Base-by-base conservation (phyloP, 2,888 invertebrate species). In the Serrognathus titanus region DNA sequence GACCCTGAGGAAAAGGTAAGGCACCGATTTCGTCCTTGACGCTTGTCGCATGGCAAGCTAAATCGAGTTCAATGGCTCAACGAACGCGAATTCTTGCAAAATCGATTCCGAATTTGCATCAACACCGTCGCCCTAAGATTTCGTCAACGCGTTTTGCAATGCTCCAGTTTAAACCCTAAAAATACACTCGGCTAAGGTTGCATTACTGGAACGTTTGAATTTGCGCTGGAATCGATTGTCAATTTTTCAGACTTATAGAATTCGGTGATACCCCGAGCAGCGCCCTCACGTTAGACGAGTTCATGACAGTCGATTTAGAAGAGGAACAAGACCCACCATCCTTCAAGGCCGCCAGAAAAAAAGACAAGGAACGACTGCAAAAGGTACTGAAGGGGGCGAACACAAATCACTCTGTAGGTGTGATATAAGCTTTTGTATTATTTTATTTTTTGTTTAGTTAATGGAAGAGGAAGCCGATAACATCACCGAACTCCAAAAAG, bases 181-280 rank as follows among this genome's bases (percentile, higher is more conserved):
- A 52, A 43, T 43, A 37, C 43, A 41, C 41, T 24, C 20, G 41
- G 24, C 24, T 31, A 31, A 31, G 24, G 24, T 31, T 31, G 24
- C 24, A 31, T 31, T 51, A 41, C 6, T 48, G 24, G 50, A 36
- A 48, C 35, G 37, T 10, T 37, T 10, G 35, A 39, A 37, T n/a
- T 31, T 24, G 24, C 24, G 6, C 16, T 16, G 2, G 16, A 24
- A 24, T 24, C 6, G 7, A 31, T 5, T 6, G 24, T 6, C 6
- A 39, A 12, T 52, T 40, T 69, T 64, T 31, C 58, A 85, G 92
- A 57, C 81, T 99, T 39, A 84, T 90, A 31, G 99, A 99, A 79
- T 99, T 99, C 76, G 94, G 95, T 0, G 94, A 95, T 67, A 99
- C 99, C 0, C 96, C 98, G 0, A 95, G 97, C 9, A 94, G 97